Conservation (phyloP, 2,113 vertebrate species). For the Tonatia bakeri region DNA sequence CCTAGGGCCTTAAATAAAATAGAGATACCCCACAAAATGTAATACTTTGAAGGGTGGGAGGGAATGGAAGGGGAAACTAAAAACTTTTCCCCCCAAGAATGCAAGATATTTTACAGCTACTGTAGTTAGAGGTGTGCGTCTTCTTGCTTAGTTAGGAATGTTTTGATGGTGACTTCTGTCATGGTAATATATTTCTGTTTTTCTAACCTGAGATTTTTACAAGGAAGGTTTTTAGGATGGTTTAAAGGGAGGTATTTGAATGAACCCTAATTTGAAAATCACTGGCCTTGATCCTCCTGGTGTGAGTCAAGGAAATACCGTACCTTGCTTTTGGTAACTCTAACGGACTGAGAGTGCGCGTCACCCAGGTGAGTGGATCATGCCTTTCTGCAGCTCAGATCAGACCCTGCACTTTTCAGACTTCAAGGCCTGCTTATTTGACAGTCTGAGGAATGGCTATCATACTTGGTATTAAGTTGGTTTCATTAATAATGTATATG, state of each 20-base stretch:
- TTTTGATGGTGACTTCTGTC: background rate
- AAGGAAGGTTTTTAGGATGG: background rate
- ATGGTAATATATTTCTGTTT: conserved; percentile 4
- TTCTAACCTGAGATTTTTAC: conserved; percentile 45
- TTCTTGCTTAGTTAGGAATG: background rate
- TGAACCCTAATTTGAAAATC: conserved; percentile 43
- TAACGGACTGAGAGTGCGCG: background rate
- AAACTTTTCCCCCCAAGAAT: background rate
- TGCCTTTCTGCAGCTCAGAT: background rate
- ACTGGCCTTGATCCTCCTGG: conserved; percentile 14
- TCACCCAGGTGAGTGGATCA: conserved; percentile 40
- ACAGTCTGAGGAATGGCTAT: background rate
- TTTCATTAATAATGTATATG: conserved; percentile 8
- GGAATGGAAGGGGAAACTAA: background rate
- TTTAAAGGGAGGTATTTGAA: conserved; percentile 38
- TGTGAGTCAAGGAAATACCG: background rate
- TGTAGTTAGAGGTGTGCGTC: background rate
- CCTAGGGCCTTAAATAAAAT: conserved; percentile 45
- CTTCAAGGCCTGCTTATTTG: background rate
- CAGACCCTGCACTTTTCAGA: background rate
- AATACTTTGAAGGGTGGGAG: background rate
- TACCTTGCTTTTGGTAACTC: conserved; percentile 36
- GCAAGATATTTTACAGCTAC: background rate
- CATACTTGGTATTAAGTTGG: background rate
- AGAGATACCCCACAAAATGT: background rate